Evolutionary conservation across 2,797 vertebrate genomes (phyloP).

Genomic region (Moxostoma hubbsi): DNA sequence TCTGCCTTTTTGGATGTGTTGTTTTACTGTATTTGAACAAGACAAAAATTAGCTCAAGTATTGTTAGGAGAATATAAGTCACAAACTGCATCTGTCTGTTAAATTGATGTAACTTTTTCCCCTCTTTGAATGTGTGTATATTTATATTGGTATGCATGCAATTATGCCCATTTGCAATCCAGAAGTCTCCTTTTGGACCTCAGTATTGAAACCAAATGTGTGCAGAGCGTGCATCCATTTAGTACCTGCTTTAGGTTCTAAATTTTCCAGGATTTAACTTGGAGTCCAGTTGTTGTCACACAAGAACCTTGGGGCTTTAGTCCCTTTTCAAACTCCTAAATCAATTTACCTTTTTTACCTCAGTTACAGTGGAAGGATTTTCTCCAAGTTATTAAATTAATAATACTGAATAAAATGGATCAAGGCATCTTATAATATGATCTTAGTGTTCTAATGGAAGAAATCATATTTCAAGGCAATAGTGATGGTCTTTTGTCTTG

Average conservation of each 20-base stretch:
- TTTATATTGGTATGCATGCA: constrained; percentile 45
- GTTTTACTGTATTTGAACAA: constrained; percentile 42
- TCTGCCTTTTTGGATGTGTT: constrained; percentile 26
- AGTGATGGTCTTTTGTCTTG: constrained; percentile 20
- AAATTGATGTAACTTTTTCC: constrained; percentile 41
- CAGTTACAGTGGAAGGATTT: constrained; percentile 19
- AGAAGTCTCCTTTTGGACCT: constrained; percentile 41
- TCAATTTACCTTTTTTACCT: constrained; percentile 40
- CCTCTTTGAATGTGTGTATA: constrained; percentile 42
- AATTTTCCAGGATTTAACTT: constrained; percentile 48
- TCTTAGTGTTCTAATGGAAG: constrained; percentile 38
- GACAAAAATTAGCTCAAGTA: constrained; percentile 27
- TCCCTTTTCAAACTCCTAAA: constrained; percentile 20
- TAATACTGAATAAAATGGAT: constrained; percentile 33
- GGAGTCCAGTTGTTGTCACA: constrained; percentile 29
- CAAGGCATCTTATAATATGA: constrained; percentile 20
- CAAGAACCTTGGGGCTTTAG: constrained; percentile 28
- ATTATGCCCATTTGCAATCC: constrained; percentile 39
- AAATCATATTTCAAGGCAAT: constrained; percentile 38
- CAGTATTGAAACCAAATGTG: constrained; percentile 58
- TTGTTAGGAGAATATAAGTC: constrained; percentile 21
- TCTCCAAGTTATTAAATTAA: constrained; percentile 11
- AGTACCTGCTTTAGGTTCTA: constrained; percentile 53
- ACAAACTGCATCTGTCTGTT: constrained; percentile 20
- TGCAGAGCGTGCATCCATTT: constrained; percentile 22